phyloP scores from a whole-genome alignment of 2,797 vertebrate species.

The Heliangelus exortis region DNA sequence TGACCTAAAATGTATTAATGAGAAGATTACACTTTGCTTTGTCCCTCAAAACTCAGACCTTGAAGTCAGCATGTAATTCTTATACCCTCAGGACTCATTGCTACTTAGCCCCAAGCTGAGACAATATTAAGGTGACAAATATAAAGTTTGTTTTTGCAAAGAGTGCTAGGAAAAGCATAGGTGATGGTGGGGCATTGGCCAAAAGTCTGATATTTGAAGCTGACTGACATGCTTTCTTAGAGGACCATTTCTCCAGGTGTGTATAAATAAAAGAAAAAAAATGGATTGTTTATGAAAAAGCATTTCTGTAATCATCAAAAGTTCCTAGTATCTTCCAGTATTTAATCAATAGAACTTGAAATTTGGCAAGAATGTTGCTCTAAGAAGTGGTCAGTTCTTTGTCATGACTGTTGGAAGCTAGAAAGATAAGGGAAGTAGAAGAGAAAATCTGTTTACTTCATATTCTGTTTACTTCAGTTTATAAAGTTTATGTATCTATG shows the following conservation, averaged over 20 bases:
- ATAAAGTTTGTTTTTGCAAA: not conserved
- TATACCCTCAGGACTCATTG: not conserved
- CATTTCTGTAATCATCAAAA: not conserved
- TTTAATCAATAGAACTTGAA: not conserved
- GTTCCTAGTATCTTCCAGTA: not conserved
- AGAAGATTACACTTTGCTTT: not conserved
- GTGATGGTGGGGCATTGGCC: not conserved
- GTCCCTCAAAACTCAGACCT: not conserved
- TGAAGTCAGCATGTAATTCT: not conserved
- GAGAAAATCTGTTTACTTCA: not conserved
- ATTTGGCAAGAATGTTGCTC: not conserved
- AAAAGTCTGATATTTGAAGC: not conserved
- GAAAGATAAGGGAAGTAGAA: not conserved
- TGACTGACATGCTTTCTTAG: not conserved
- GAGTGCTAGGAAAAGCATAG: not conserved
- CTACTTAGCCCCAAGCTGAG: not conserved
- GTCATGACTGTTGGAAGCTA: not conserved
- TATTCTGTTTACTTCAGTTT: not conserved
- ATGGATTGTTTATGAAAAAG: not conserved
- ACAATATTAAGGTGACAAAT: not conserved
- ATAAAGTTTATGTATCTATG: not conserved
- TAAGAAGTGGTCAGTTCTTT: not conserved
- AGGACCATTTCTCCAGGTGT: not conserved
- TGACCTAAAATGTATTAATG: not conserved
- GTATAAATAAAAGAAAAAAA: not conserved